Evolutionary conservation across 2,113 vertebrate genomes (phyloP), one percentile per base, ranked within the genome.

Genomic region (Callospermophilus lateralis): DNA sequence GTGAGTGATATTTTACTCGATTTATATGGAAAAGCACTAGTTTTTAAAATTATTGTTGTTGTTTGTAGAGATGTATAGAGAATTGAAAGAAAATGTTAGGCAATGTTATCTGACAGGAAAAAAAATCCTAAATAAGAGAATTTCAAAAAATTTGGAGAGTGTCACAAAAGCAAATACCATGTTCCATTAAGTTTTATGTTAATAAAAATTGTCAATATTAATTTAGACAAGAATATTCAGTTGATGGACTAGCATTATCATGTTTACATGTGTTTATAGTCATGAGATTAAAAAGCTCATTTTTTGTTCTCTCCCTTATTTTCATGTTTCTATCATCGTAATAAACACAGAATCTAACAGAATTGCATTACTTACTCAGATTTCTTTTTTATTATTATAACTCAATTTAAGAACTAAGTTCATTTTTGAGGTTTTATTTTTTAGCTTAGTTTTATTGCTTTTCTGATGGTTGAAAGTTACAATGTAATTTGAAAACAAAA

Each of bases 1-100:
- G 92, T 96, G 97, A 70, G 15, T 84, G 95, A 79, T 90, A 96
- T 85, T 93, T 93, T 15, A 84, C 11, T 96, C 65, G 48, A 53
- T 80, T 81, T 78, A 42, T 32, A 34, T 84, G 48, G 72, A 92
- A 84, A 96, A 48, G 24, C 53, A 63, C 73, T 24, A 67, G 28
- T 65, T 89, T 53, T 92, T 53, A 94, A 9, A 45, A 45, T 94
- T 58, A 58, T 58, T 58, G 20, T 20, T 24, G 55, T 93, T 81
- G 61, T 91, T 95, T 92, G 34, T 78, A 67, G 93, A 88, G 72
- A 84, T 92, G 13, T 65, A 20, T 39, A 32, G 48, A 89, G 24
- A 93, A 63, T 72, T 53, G 26, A 63, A 70, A 79, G 63, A 73
- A 81, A 87, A 42, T 53, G 30, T 42, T 72, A 78, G 24, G 39